These are phyloP conservation scores for Todiramphus saurophagus DNA, from an alignment of 2,113 vertebrate genomes.

Conservation along the genomic window DNA sequence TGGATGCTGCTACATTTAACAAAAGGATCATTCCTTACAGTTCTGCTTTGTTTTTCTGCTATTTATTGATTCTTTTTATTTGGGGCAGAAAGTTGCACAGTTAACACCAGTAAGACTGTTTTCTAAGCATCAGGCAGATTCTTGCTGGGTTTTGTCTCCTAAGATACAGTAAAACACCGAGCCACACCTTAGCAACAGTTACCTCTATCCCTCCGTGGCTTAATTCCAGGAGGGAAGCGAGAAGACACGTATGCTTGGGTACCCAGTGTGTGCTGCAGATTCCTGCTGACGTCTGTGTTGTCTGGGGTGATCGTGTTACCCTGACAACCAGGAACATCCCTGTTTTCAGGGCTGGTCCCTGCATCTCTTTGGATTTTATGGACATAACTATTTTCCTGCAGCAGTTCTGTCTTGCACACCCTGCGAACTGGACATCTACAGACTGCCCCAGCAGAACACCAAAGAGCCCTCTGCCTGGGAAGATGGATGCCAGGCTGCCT, in stretches of 20 bases:
- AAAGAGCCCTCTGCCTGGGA: background rate
- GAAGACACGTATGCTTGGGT: background rate
- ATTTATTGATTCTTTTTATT: background rate
- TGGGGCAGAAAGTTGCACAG: background rate
- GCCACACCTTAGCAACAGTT: slow-evolving; percentile 7
- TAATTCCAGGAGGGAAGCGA: background rate
- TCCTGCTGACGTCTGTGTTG: slow-evolving; percentile 44
- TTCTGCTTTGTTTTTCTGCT: background rate
- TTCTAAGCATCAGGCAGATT: background rate
- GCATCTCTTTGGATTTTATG: background rate
- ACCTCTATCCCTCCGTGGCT: background rate
- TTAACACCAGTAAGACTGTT: background rate
- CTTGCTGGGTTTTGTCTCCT: background rate
- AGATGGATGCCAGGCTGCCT: slow-evolving; percentile 26
- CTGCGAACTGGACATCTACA: background rate
- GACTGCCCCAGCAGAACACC: background rate
- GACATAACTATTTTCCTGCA: background rate
- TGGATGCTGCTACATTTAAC: background rate
- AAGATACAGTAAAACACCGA: background rate
- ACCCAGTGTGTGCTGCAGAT: background rate
- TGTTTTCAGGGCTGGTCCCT: background rate
- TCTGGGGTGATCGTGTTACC: slow-evolving; percentile 35
- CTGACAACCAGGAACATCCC: slow-evolving; percentile 52
- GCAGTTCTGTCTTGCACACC: rapidly evolving
- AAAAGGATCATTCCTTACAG: rapidly evolving